Percentiles rank a stretch among this genome's conserved stretches.
Conservation (phyloP, 2,113 vertebrate genomes). For the Colaptes auratus region DNA sequence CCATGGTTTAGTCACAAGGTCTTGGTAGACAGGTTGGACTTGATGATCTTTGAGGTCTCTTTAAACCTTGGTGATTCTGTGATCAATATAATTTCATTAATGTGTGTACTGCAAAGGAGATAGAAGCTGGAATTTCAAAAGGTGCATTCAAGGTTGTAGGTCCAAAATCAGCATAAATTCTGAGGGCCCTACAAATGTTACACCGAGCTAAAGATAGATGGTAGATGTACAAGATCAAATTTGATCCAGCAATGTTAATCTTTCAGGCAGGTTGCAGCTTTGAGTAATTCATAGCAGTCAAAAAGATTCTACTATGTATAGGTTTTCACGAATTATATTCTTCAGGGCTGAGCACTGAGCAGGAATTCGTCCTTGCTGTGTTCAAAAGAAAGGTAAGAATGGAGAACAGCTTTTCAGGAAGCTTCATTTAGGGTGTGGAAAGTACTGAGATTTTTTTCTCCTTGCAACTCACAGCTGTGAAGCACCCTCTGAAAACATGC, state of each 20-base stretch:
- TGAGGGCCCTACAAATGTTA: neutral
- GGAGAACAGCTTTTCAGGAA: neutral
- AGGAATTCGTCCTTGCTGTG: neutral
- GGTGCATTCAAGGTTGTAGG: neutral
- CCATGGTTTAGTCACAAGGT: no score
- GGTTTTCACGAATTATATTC: neutral
- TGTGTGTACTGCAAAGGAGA: neutral
- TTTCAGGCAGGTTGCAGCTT: neutral
- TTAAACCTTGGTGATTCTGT: no score
- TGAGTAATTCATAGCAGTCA: neutral
- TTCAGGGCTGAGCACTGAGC: neutral
- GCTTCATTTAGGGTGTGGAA: neutral
- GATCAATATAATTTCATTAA: neutral
- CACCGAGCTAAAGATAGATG: neutral
- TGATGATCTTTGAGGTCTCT: no score
- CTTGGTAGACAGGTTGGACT: no score
- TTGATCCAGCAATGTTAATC: neutral
- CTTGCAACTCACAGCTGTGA: neutral
- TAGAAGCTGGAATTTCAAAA: neutral
- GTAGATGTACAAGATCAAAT: neutral
- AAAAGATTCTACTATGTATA: rapidly evolving
- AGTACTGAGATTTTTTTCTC: neutral
- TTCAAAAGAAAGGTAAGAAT: neutral
- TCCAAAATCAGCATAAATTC: neutral
- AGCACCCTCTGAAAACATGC: neutral